A percentile compares a stretch with the other conserved stretches of the same genome.
phyloP scores from a whole-genome alignment of 2,797 vertebrate species.

The Tadarida brasiliensis region DNA sequence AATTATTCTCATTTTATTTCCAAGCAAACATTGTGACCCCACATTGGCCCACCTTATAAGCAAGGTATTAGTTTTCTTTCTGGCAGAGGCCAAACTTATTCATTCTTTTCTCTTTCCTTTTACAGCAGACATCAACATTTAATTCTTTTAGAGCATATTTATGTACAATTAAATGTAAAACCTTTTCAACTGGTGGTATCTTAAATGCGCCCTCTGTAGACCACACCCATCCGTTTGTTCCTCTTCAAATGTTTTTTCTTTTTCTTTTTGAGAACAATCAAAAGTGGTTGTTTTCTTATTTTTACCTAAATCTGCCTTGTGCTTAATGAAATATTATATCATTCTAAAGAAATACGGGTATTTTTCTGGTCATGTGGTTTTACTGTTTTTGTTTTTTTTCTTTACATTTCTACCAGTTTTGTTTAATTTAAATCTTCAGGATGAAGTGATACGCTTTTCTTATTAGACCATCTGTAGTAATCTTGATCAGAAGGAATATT shows the following conservation, averaged over 20 bases:
- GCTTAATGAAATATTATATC: conserved; percentile 37
- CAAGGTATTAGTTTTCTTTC: conserved; percentile 22
- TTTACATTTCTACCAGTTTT: conserved; percentile 39
- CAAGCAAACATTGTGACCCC: background rate
- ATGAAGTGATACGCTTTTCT: background rate
- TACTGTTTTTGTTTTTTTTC: background rate
- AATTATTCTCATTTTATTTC: conserved; percentile 57
- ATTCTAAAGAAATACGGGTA: conserved; percentile 38
- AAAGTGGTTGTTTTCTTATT: background rate
- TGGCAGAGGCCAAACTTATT: background rate
- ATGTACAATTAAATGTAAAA: background rate
- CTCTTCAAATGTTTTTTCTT: background rate
- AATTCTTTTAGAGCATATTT: conserved; percentile 11
- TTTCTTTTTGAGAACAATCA: background rate
- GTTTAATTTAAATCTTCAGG: conserved; percentile 28
- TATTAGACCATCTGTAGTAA: background rate
- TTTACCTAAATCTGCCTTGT: background rate
- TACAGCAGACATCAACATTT: background rate
- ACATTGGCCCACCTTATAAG: conserved; percentile 17
- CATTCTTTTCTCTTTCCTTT: background rate
- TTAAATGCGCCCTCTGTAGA: background rate
- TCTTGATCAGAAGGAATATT: conserved; percentile 46
- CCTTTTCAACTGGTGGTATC: background rate
- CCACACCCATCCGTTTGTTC: background rate
- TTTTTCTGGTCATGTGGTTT: conserved; percentile 45